These are phyloP conservation scores for Nymphalis c-album DNA, from an alignment of 2,888 invertebrate genomes.

Conservation along the genomic window DNA sequence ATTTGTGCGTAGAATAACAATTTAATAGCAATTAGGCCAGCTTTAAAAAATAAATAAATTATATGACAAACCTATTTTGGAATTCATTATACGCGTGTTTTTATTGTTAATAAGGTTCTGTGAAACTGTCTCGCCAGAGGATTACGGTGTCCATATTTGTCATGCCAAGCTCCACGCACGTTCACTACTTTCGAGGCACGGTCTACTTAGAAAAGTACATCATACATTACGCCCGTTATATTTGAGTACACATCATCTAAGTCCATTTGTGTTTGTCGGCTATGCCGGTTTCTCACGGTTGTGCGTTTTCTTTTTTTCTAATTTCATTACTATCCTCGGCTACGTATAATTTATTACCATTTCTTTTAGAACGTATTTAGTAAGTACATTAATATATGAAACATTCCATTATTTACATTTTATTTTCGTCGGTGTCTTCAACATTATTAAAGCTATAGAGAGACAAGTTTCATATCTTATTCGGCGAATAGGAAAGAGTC, in stretches of 20 bases:
- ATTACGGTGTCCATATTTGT: constrained; percentile 21
- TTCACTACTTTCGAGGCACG: constrained; percentile 19
- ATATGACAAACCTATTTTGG: not conserved
- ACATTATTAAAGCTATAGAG: not conserved
- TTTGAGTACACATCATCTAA: constrained; percentile 22
- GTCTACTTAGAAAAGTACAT: constrained; percentile 26
- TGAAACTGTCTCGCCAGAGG: constrained; percentile 8
- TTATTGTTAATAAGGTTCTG: constrained; percentile 11
- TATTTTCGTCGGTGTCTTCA: not conserved
- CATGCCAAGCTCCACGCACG: constrained; percentile 12
- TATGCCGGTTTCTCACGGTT: constrained; percentile 21
- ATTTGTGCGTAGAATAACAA: not conserved
- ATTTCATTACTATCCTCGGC: not conserved
- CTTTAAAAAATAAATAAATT: not conserved
- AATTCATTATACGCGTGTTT: not conserved
- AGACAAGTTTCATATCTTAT: not conserved
- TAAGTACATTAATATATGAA: not conserved
- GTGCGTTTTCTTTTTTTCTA: not conserved
- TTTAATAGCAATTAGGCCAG: constrained; percentile 1
- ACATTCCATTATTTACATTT: not conserved
- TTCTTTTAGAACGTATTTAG: not conserved
- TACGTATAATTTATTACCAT: not conserved
- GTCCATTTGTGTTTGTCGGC: constrained; percentile 14
- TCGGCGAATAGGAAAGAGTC: constrained; percentile 4
- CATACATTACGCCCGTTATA: constrained; percentile 23